Percentiles rank a stretch among this genome's conserved stretches.
Evolutionary conservation across 2,113 vertebrate genomes (phyloP).

Genomic region (Prunella fulvescens): DNA sequence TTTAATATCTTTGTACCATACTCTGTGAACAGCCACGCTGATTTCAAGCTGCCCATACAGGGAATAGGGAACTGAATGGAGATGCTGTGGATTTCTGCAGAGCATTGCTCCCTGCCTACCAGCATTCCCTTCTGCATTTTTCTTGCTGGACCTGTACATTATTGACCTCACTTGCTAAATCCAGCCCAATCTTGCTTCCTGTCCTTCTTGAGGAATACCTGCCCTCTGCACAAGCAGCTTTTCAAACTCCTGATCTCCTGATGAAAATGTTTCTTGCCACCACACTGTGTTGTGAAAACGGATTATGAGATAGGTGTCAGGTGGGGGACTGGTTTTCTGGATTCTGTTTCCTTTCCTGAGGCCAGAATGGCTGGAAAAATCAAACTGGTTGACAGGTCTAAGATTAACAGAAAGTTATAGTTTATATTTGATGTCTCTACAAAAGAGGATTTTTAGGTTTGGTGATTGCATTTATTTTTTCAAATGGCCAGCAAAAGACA

Average conservation of each 20-base stretch:
- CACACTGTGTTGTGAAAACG: neutral
- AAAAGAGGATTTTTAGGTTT: neutral
- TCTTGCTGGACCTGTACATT: neutral
- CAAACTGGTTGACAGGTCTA: neutral
- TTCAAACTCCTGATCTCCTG: neutral
- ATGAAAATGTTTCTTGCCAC: neutral
- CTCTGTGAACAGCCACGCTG: neutral
- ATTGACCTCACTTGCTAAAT: neutral
- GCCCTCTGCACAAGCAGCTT: neutral
- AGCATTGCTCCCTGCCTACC: neutral
- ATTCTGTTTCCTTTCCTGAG: neutral
- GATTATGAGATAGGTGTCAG: neutral
- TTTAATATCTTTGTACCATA: neutral
- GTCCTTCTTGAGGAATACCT: neutral
- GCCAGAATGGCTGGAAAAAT: neutral
- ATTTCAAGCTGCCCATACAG: neutral
- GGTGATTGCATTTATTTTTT: neutral
- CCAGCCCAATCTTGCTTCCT: neutral
- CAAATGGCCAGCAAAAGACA: neutral
- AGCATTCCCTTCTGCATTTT: neutral
- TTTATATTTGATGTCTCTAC: neutral
- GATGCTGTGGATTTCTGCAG: neutral
- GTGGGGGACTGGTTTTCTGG: neutral
- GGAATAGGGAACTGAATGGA: neutral
- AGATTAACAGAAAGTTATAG: neutral